Base-by-base conservation (phyloP, 2,113 vertebrate species). In the Cebus imitator region DNA sequence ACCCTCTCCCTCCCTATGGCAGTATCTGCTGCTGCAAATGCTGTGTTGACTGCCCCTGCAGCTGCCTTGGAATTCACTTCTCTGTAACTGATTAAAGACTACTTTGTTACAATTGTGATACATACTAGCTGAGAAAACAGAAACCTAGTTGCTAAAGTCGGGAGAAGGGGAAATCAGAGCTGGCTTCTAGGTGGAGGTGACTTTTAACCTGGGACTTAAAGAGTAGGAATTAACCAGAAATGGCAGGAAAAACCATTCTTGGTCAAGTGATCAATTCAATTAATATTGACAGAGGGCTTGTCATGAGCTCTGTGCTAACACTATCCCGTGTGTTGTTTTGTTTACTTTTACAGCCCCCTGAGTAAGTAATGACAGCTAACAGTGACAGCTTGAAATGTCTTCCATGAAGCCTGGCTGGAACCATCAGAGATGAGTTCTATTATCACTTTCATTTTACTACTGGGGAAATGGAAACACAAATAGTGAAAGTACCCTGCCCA, bases 131-230 rank as follows among this genome's bases (percentile, higher is more conserved):
- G 64, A 35, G 43, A 68, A 68, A 80, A 75, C 5, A 40, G 58
- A 79, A 32, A 75, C 64, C 14, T 17, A 68, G 80, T 11, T 10
- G 80, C 8, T 1, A 11, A 7, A 6, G 4, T 40, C 5, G 12
- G 43, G 45, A 12, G 3, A 40, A 23, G 9, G 57, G 16, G 64
- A 91, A 93, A 95, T 57, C 86, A 50, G 2, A 52, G 68, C 13
- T 6, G 61, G 27, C 90, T 93, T 97, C 93, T 73, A 88, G 82
- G 61, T 30, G 48, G 76, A 84, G 76, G 37, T 83, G 82, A 61
- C 70, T 72, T 92, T 78, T 82, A 43, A 37, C 12, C 14, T 48
- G 45, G 75, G 3, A 55, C n/a, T 43, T 64, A 6, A 79, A 45
- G 48, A 27, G 45, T 14, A 43, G 45, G 40, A 79, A 73, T 35